Base-by-base conservation (phyloP, 2,888 invertebrate genomes). In the Drosophila nigritarsus region DNA sequence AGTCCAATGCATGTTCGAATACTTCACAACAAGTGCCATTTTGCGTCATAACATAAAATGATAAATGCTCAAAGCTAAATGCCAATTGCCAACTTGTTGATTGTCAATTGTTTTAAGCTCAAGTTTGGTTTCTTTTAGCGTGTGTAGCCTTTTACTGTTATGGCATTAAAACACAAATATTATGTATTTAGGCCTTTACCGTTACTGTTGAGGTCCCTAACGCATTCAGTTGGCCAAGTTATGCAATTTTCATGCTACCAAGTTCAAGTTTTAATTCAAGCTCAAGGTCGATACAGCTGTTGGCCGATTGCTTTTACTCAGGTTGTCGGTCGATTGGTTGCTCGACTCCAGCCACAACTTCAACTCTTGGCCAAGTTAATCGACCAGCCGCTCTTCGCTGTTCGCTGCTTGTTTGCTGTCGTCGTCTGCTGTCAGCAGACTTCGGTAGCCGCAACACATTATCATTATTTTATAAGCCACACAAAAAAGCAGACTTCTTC, bases 401-500 rank as follows among this genome's bases (percentile, higher is more conserved):
- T 54, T 50, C 48, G 42, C 34, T 45, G 48, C 29, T 63, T 34
- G 51, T 24, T 27, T n/a, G 68, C 38, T 20, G 56, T 54, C 63
- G 68, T 65, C 73, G 53, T 65, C 65, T 58, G 62, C 78, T 79
- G 77, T 78, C 77, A 72, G 69, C 78, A 72, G 64, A 15, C 73
- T 73, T 63, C 85, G 72, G 87, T 89, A 87, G 86, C 86, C 66
- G 29, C 67, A 77, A 76, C 85, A 81, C 89, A 87, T 87, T 73
- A 87, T 85, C 80, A 83, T 88, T 87, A 85, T 83, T 85, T 85
- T 82, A 82, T 80, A 87, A 87, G 83, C 78, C 65, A 78, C 69
- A 80, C n/a, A 36, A 54, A 76, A 73, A 70, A 65, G 73, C 65
- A 56, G 75, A 77, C 64, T n/a, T 3, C 45, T 45, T 24, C 15